Base-by-base conservation (phyloP, 2,113 vertebrate species). In the Eurypyga helias region DNA sequence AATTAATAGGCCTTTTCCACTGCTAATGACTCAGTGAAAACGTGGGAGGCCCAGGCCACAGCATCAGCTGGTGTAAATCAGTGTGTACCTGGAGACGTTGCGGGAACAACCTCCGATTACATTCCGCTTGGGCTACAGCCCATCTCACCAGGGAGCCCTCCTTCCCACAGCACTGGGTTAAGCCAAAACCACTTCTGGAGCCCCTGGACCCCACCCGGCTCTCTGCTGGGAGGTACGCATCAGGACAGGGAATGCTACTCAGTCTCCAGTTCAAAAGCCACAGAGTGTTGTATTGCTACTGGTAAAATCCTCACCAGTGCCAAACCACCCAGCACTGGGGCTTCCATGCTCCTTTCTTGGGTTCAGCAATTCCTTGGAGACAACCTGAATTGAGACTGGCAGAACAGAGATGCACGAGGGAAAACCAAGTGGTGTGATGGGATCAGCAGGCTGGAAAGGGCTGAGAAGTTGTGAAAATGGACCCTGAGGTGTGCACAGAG, bases 1-100 rank as follows among this genome's bases (percentile, higher is more conserved):
- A 89, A 97, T 92, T 89, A 96, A 94, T 78, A 90, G 86, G 88
- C 60, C 69, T 95, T 96, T 94, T 92, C 77, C 71, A 71, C 48
- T 13, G 41, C 83, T 96, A 93, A 97, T 92, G 89, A 80, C 69
- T 96, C 55, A 18, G 64, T 61, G 83, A 93, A 83, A 90, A 55
- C 54, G 79, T 91, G 62, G 83, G 71, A 89, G 83, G 54, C 62
- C 41, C 8, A 18, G 67, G 80, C 51, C 80, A 60, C 65, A 16
- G 19, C 11, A 5, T 58, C 36, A 51, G 88, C 75, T 36, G 52
- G 58, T 73, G 36, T 67, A 87, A 92, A 87, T 62, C 90, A 84
- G 51, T 8, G 43, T 31, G 51, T 57, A 76, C 75, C 73, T 65
- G 82, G 21, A 88, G 60, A 38, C 13, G 76, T 0, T 38, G 62